Base-by-base conservation (phyloP, 2,888 invertebrate genomes). In the Trachelus tabidus region DNA sequence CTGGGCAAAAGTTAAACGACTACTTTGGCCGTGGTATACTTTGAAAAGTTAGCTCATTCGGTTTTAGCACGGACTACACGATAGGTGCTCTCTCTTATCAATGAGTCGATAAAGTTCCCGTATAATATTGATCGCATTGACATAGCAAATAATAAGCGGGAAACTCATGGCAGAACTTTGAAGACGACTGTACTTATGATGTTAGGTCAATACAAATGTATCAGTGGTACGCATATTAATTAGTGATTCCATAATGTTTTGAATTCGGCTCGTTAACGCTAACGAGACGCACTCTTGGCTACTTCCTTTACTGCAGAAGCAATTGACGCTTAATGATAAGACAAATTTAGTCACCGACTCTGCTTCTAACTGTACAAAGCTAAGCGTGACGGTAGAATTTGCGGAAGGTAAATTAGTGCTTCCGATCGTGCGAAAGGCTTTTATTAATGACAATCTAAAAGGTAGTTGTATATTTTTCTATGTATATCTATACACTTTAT, bases 171-270 rank as follows among this genome's bases (percentile, higher is more conserved):
- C 77, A 76, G 75, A 73, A 74, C 80, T 81, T 79, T 77, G 77
- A 56, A 69, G 78, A 73, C 76, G 81, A 80, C 84, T 85, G 82
- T 85, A 84, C 80, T 76, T 71, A 56, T 80, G 81, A 82, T 83
- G 84, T 87, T 87, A 82, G 80, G 85, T 87, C 86, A 85, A 85
- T 85, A 87, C 79, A 76, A 80, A 81, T 76, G 81, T 76, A 82
- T 77, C 40, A 76, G 74, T 30, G 71, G 31, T n/a, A 56, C 33
- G 78, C 73, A 76, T 76, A 78, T 76, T 76, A 76, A 78, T 76
- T 76, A 73, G 73, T 31, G 71, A 73, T 76, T 73, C 37, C 35
- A 78, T 40, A 56, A 37, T 34, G 75, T 69, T 68, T 76, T 35
- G 73, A 68, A 33, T 77, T 77, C 74, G 73, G 3, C 73, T 68